These are phyloP conservation scores for Gymnoscelis rufifasciata DNA, from an alignment of 2,888 invertebrate species.

Conservation along the genomic window DNA sequence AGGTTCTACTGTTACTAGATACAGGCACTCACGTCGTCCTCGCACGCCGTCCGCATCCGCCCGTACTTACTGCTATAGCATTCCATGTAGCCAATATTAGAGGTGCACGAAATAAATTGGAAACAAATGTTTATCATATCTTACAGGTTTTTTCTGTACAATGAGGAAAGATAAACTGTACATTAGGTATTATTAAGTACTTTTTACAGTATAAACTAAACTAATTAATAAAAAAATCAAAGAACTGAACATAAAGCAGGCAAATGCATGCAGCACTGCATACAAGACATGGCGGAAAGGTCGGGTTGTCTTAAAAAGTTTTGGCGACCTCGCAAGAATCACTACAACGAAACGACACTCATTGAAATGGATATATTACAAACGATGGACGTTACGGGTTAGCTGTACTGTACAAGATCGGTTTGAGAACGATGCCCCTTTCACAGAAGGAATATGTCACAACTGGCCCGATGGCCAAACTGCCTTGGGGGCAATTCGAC, in stretches of 20 bases:
- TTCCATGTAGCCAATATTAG: conserved; percentile 84
- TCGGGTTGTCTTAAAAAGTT: conserved; percentile 83
- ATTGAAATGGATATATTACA: conserved; percentile 79
- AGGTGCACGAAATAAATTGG: conserved; percentile 84
- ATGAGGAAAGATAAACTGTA: conserved; percentile 75
- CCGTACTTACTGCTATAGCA: conserved; percentile 75
- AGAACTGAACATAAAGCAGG: conserved; percentile 84
- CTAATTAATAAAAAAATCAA: conserved; percentile 73
- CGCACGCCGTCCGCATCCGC: conserved; percentile 42
- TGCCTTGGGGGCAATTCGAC: conserved; percentile 69
- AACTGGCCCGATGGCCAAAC: conserved; percentile 81
- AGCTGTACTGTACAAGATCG: conserved; percentile 67
- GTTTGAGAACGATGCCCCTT: conserved; percentile 89
- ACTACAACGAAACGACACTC: conserved; percentile 85
- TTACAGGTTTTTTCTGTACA: conserved; percentile 77
- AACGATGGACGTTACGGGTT: conserved; percentile 77
- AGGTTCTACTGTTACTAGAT: conserved; percentile 38
- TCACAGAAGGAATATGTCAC: conserved; percentile 93
- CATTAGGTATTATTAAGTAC: conserved; percentile 66
- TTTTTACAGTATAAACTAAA: conserved; percentile 77
- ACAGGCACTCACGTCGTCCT: conserved; percentile 56
- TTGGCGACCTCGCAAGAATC: conserved; percentile 76
- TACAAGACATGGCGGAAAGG: conserved; percentile 82
- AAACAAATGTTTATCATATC: conserved; percentile 79
- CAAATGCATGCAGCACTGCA: conserved; percentile 83